These are phyloP conservation scores for Melanotaenia parkinsoni DNA, from an alignment of 2,797 vertebrate species.

Conservation along the genomic window DNA sequence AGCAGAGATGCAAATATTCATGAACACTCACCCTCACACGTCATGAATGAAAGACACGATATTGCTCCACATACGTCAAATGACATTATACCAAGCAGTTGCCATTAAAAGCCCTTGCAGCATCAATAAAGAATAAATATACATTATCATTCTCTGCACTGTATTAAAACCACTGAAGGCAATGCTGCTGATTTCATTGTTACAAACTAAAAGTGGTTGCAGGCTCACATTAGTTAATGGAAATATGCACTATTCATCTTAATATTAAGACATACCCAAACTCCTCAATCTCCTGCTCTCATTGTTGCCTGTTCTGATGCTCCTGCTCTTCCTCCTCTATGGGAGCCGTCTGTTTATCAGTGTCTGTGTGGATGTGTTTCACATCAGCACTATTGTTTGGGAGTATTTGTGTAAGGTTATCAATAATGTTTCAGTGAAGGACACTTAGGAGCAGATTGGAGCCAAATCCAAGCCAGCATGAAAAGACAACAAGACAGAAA, in stretches of 20 bases:
- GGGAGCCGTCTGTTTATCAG: constrained; percentile 42
- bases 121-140: constrained; percentile 69
- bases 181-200: constrained; percentile 43
- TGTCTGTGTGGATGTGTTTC: constrained; percentile 28
- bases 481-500: constrained; percentile 78
- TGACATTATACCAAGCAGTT: constrained; percentile 44
- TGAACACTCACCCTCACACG: constrained; percentile 32
- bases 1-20: constrained; percentile 43
- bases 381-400: constrained; percentile 43
- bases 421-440: constrained; percentile 75
- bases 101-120: constrained; percentile 36
- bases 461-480: constrained; percentile 65
- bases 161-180: constrained; percentile 26
- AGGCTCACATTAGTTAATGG: constrained; percentile 49
- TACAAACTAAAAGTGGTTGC: constrained; percentile 42
- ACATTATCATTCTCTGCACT: constrained; percentile 32
- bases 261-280: constrained; percentile 44
- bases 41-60: constrained; percentile 50
- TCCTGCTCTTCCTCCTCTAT: constrained; percentile 9
- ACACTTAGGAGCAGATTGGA: constrained; percentile 73
- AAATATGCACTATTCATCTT: constrained; percentile 52
- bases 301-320: constrained; percentile 24
- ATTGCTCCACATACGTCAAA: constrained; percentile 58
- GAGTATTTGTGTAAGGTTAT: constrained; percentile 58
- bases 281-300: constrained; percentile 30